Evolutionary conservation across 2,113 vertebrate genomes (phyloP).

Genomic region (Oryzias woworae): DNA sequence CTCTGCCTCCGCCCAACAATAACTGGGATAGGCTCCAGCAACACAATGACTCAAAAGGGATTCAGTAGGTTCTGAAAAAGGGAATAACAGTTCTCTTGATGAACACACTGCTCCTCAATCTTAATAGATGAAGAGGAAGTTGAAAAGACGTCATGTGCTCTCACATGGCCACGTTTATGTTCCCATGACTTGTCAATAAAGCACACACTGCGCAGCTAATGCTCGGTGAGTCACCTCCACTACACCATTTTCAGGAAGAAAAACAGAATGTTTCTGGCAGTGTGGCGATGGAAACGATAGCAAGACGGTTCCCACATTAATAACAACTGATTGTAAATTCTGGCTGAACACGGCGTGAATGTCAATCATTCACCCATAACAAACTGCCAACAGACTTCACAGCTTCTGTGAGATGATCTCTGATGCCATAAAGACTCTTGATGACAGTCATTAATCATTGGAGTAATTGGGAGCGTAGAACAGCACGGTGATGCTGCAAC

Average conservation of each 20-base stretch:
- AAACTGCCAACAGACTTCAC: constrained; percentile 37
- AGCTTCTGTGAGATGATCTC: constrained; percentile 32
- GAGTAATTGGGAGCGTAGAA: constrained; percentile 48
- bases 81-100: no score
- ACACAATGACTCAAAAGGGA: no score
- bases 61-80: no score
- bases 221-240: constrained; percentile 6
- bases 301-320: constrained; percentile 11
- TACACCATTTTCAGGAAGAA: constrained; percentile 14
- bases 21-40: no score
- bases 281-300: constrained; percentile 4
- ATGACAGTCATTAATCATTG: constrained; percentile 53
- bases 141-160: not conserved
- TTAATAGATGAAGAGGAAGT: no score
- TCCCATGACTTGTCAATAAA: not conserved
- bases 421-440: constrained; percentile 29
- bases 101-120: no score
- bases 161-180: not conserved
- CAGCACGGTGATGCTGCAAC: constrained; percentile 34
- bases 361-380: constrained; percentile 33
- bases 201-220: not conserved
- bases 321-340: constrained; percentile 7
- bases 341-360: constrained; percentile 14
- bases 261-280: constrained; percentile 21
- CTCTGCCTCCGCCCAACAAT: no score